A percentile compares a stretch with the other conserved stretches of the same genome.
Evolutionary conservation across 35 echinoderm and acorn worm genomes (phyloP).

Genomic region (Diadema setosum): DNA sequence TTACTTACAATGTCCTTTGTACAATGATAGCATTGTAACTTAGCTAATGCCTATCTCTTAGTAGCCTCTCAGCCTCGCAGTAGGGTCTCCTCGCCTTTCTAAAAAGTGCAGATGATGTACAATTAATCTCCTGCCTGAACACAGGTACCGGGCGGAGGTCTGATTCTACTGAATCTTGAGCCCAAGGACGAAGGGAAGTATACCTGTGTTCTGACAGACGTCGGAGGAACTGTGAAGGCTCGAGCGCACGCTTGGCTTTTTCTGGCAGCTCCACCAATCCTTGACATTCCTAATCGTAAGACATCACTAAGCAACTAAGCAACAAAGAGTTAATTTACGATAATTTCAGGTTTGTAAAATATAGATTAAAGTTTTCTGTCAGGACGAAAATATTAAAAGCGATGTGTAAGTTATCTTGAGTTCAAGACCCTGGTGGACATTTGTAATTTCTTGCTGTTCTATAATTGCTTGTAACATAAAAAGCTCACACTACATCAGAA

Average conservation of each 20-base stretch:
- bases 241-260: not conserved
- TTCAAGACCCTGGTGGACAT: not conserved
- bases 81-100: too few relatives aligned
- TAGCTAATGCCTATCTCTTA: too few relatives aligned
- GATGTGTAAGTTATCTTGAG: not conserved
- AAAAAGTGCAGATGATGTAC: too few relatives aligned
- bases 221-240: not conserved
- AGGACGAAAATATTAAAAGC: not conserved
- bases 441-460: not conserved
- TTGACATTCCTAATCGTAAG: not conserved
- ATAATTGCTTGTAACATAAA: too few relatives aligned
- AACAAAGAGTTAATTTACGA: not conserved
- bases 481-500: too few relatives aligned
- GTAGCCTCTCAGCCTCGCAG: too few relatives aligned
- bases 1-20: too few relatives aligned
- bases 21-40: too few relatives aligned
- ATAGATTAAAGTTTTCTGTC: not conserved
- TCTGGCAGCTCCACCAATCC: not conserved
- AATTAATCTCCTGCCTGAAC: too few relatives aligned
- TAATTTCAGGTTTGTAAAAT: not conserved
- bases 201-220: conserved; percentile 35
- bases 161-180: not conserved
- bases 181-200: conserved; percentile 33
- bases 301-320: too few relatives aligned
- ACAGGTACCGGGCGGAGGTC: too few relatives aligned